Base-by-base conservation (phyloP, 2,113 vertebrate species). In the Microtus pennsylvanicus region DNA sequence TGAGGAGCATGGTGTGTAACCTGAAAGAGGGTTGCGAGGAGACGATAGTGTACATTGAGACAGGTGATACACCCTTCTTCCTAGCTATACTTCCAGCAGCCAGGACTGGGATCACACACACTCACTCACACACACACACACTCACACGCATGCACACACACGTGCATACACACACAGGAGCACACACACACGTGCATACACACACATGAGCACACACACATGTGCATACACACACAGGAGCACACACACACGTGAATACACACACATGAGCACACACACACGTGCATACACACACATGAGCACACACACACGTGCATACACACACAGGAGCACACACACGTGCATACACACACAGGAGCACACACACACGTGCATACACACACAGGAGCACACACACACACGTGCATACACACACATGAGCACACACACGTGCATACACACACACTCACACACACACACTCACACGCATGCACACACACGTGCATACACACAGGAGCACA, bases 11-110 rank as follows among this genome's bases (percentile, higher is more conserved):
- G 92, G 97, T 97, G 90, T 98, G 97, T 50, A 91, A 93, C 50
- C 77, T 92, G 87, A 90, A 9, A 35, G 96, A 97, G 45, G 96
- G 97, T 91, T 97, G 97, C 1, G 97, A 98, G 87, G 97, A 98
- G 94, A 97, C 97, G 0, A 61, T 98, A 1, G 69, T 97, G 67
- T 22, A 94, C 80, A 87, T 98, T 0, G 94, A 97, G 95, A 75
- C 97, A 89, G 96, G 97, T 96, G 93, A 94, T 7, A 2, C 1
- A 1, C 21, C 6, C 22, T 1, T 30, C 61, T 4, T 7, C 11
- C 21, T 55, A 61, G 33, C 38, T 91, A 0, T 61, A 22, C 75
- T 65, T 21, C 87, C 26, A 72, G 28, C 35, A 87, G 14, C 61
- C 24, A 70, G 83, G 52, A 47, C 35, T 63, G 1, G 19, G 72